Conservation (phyloP, 2,888 invertebrate genomes). For the Drosophila austrosaltans region DNA sequence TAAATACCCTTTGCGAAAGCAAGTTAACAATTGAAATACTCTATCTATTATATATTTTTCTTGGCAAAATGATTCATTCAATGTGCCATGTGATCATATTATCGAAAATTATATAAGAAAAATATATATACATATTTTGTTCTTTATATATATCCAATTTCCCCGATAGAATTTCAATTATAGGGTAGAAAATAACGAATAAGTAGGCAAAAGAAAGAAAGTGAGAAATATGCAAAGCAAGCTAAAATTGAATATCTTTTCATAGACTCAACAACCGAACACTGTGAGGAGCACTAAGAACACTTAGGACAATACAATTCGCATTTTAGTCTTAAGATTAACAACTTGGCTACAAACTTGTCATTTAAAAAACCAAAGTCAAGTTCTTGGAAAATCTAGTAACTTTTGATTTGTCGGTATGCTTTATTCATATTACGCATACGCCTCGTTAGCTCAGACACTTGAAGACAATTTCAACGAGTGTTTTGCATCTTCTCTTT, state of each 20-base stretch:
- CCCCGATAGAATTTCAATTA: neutral
- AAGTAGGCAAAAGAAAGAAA: slow-evolving; percentile 32
- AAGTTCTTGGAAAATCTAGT: slow-evolving; percentile 16
- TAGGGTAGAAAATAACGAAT: neutral
- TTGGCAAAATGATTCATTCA: too few relatives aligned
- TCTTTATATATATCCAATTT: neutral
- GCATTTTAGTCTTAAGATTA: slow-evolving; percentile 16
- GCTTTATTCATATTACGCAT: slow-evolving; percentile 47
- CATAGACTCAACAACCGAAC: neutral
- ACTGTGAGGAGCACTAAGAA: slow-evolving; percentile 3
- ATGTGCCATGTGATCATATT: too few relatives aligned
- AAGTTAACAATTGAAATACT: neutral
- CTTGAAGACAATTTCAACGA: slow-evolving; percentile 34
- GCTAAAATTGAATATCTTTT: slow-evolving; percentile 35
- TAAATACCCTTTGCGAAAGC: neutral
- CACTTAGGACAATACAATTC: slow-evolving; percentile 6
- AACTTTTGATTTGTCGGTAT: slow-evolving; percentile 18
- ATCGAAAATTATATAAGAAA: too few relatives aligned
- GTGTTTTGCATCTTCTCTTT: neutral
- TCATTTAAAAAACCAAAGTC: slow-evolving; percentile 18
- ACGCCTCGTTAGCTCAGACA: slow-evolving; percentile 45
- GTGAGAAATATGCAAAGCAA: slow-evolving; percentile 60
- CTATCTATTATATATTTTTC: neutral
- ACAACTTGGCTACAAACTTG: slow-evolving; percentile 15
- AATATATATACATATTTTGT: neutral